Evolutionary conservation across 2,797 vertebrate genomes (phyloP), one percentile per base, ranked within the genome.

Genomic region (Epinephelus awoara): DNA sequence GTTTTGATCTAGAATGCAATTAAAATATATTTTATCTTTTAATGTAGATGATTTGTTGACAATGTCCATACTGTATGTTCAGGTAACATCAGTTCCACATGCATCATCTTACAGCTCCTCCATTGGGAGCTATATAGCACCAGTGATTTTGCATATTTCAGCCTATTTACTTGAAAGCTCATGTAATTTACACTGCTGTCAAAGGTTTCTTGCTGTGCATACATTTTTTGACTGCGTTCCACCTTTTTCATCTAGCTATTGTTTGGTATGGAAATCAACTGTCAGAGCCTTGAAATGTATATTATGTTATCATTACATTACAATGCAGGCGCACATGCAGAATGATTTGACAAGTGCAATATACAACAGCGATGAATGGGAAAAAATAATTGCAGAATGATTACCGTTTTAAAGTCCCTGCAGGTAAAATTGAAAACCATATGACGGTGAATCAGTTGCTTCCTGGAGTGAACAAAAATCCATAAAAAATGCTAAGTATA

Each of bases 311-410:
- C 67, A 69, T 29, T 49, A 14, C 13, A 21, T 56, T 29, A 21
- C 23, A 8, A 38, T 50, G 14, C 3, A 50, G 9, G 9, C 4
- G 3, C 3, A 40, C 1, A 9, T 44, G 52, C 52, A 6, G 5
- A 44, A 27, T 52, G 7, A 71, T 72, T 52, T 72, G 57, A 52
- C 21, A 62, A 42, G 34, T 40, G 19, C 21, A 27, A 12, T 61
- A 17, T 49, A 47, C 42, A 57, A 25, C 46, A 40, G 5, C 1
- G 29, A 27, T 46, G 12, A 40, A 19, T 18, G 2, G 6, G 6
- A 21, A 34, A 56, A 61, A 25, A 10, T 5, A 57, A 25, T 57
- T 57, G 54, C 54, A 58, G 18, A 61, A 34, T 47, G 51, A 63
- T 63, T 11, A 34, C 7, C 4, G 6, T 18, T 59, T 66, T 44